Evolutionary conservation across 1,140 invertebrate species (phyloP).

Genomic region (Drosophila aff.): DNA sequence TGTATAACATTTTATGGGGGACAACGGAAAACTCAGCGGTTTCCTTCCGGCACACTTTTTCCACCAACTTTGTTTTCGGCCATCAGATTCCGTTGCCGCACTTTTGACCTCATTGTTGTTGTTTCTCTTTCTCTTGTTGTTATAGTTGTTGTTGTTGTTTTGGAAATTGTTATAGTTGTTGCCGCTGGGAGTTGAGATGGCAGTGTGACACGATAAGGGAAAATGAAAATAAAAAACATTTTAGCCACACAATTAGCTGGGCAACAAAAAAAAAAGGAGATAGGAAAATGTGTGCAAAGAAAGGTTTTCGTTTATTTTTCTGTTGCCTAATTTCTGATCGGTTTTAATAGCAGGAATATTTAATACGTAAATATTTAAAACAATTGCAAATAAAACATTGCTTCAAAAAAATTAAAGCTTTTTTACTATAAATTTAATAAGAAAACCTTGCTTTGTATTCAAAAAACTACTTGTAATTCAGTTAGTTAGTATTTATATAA

Average conservation of each 20-base stretch:
- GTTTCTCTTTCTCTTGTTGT: background rate
- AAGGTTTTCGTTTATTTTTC: background rate
- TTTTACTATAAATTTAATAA: background rate
- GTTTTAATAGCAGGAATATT: background rate
- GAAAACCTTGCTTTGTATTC: background rate
- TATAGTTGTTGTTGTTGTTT: background rate
- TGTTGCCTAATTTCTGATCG: background rate
- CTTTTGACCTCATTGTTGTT: constrained; percentile 31
- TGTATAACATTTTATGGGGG: constrained; percentile 76
- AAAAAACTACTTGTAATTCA: background rate
- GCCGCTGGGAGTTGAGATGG: constrained; percentile 2
- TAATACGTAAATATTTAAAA: background rate
- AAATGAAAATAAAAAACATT: constrained; percentile 7
- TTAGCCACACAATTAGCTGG: constrained; percentile 4
- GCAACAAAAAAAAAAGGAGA: background rate
- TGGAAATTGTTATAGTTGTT: constrained; percentile 16
- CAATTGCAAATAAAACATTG: too few relatives aligned
- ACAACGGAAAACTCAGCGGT: constrained; percentile 75
- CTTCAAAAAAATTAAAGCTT: too few relatives aligned
- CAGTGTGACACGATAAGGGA: constrained; percentile 22
- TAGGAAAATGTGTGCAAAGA: background rate
- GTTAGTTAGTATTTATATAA: background rate
- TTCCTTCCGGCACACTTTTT: constrained; percentile 77
- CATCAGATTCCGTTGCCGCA: constrained; percentile 45
- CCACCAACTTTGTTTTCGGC: constrained; percentile 48